A percentile compares a stretch with the other conserved stretches of the same genome.
phyloP scores from a whole-genome alignment of 2,797 vertebrate species.

The Coranthus polyacanthus region DNA sequence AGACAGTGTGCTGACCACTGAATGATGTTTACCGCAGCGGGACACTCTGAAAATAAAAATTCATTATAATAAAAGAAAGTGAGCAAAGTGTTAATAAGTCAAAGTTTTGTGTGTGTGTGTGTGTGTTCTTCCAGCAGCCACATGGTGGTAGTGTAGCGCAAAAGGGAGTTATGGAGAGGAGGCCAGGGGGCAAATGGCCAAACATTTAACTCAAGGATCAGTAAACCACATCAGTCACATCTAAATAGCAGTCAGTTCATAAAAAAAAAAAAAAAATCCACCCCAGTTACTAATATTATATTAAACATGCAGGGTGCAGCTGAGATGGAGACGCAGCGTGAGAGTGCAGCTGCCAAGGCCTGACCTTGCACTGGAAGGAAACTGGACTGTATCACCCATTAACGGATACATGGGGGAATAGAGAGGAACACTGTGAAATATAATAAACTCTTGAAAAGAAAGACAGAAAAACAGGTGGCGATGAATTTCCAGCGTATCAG shows the following conservation, averaged over 20 bases:
- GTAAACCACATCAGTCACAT: slow-evolving; percentile 43
- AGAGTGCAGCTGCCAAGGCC: slow-evolving; percentile 40
- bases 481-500: slow-evolving; percentile 24
- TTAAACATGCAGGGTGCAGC: slow-evolving; percentile 36
- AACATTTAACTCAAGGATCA: slow-evolving; percentile 9
- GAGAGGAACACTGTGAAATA: slow-evolving; percentile 40
- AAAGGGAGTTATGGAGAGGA: background rate
- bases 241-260: slow-evolving; percentile 19
- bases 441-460: slow-evolving; percentile 44
- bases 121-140: slow-evolving; percentile 43
- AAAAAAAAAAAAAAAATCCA: slow-evolving; percentile 27
- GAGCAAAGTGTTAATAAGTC: background rate
- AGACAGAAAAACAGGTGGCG: slow-evolving; percentile 60
- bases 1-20: slow-evolving; percentile 18
- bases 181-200: background rate
- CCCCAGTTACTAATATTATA: slow-evolving; percentile 25
- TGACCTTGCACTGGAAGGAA: slow-evolving; percentile 53
- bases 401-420: slow-evolving; percentile 29
- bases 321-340: slow-evolving; percentile 32
- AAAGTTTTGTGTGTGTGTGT: background rate
- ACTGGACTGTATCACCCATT: slow-evolving; percentile 39
- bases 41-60: slow-evolving; percentile 1
- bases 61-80: background rate
- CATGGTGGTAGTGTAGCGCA: slow-evolving; percentile 54
- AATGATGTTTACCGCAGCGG: slow-evolving; percentile 20